A percentile compares a stretch with the other conserved stretches of the same genome.
Evolutionary conservation across 2,888 invertebrate species (phyloP).

Genomic region (Epistrophe grossulariae): DNA sequence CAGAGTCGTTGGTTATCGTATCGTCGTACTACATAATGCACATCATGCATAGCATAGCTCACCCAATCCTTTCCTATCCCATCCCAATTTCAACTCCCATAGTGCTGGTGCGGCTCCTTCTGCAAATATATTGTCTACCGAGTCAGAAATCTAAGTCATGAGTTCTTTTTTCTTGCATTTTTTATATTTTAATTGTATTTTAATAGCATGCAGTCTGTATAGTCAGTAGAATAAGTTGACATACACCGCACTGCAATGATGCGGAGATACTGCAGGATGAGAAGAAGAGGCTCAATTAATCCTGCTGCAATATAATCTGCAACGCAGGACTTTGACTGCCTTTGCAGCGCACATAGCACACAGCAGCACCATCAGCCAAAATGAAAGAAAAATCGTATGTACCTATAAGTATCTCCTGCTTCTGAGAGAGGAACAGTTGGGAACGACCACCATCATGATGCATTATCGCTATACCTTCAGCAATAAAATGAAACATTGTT

Average conservation of each 20-base stretch:
- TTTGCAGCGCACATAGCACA: constrained; percentile 26
- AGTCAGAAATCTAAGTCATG: constrained; percentile 65
- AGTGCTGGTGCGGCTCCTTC: background rate
- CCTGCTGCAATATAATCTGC: constrained; percentile 68
- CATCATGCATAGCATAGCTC: background rate
- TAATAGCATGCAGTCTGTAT: constrained; percentile 67
- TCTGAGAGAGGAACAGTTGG: background rate
- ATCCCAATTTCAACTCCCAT: background rate
- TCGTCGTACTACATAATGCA: background rate
- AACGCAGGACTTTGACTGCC: constrained; percentile 61
- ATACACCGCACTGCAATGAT: constrained; percentile 42
- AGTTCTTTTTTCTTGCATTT: constrained; percentile 39
- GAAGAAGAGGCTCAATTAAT: constrained; percentile 63
- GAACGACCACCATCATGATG: constrained; percentile 15
- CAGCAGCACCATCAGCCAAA: constrained; percentile 15
- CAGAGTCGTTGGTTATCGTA: background rate
- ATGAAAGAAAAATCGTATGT: constrained; percentile 28
- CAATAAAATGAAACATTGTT: constrained; percentile 6
- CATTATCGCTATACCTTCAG: constrained; percentile 4
- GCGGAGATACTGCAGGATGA: constrained; percentile 24
- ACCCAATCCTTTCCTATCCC: background rate
- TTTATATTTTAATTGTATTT: constrained; percentile 67
- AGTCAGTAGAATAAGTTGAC: constrained; percentile 53
- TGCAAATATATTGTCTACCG: constrained; percentile 48
- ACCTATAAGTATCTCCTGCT: background rate